Evolutionary conservation across 2,113 vertebrate species (phyloP).

Genomic region (Engraulis encrasicolus): DNA sequence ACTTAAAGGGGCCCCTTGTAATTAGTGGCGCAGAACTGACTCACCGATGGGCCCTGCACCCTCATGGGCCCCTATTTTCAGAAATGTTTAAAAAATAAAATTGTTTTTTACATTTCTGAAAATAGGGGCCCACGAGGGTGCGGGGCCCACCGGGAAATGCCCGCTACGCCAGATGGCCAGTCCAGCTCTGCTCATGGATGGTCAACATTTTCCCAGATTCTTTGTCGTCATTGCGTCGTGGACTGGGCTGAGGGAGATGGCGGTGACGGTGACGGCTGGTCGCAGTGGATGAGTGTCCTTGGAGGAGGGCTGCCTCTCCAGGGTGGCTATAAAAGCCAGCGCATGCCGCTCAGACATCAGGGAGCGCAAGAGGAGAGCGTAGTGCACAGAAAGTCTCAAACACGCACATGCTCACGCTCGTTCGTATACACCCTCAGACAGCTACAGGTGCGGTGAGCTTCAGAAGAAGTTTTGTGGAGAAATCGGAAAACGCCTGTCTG

Average conservation of each 20-base stretch:
- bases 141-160: too few species aligned
- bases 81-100: too few species aligned
- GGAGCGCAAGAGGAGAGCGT: constrained; percentile 14
- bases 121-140: too few species aligned
- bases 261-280: background rate
- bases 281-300: constrained; percentile 34
- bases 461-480: background rate
- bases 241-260: constrained; percentile 19
- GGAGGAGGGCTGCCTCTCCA: constrained; percentile 47
- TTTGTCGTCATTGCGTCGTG: constrained; percentile 14
- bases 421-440: background rate
- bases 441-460: background rate
- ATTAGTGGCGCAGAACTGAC: too few species aligned
- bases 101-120: too few species aligned
- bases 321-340: constrained; percentile 57
- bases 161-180: too few species aligned
- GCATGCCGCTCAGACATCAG: background rate
- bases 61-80: too few species aligned
- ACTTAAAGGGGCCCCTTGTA: too few species aligned
- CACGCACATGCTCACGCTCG: constrained; percentile 1
- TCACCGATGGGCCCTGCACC: too few species aligned
- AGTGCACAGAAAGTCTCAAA: constrained; percentile 31
- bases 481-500: background rate
- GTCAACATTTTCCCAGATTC: constrained; percentile 18
- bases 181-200: too few species aligned